Evolutionary conservation across 2,888 invertebrate species (phyloP).

Genomic region (Chironomus tentans): DNA sequence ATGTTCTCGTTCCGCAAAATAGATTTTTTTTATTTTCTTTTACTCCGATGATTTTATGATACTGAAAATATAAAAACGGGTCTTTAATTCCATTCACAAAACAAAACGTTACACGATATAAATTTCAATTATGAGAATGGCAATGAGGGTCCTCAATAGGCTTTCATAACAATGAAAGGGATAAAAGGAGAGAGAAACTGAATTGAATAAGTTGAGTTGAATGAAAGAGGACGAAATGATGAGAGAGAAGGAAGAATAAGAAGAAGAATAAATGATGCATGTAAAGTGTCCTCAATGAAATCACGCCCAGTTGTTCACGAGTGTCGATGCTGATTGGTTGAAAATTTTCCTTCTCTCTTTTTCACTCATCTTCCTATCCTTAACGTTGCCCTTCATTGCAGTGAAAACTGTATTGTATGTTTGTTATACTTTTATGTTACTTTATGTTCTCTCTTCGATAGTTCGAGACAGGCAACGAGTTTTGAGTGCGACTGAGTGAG

Average conservation of each 20-base stretch:
- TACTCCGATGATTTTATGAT: background rate
- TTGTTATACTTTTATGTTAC: too few species aligned
- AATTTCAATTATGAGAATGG: conserved; percentile 24
- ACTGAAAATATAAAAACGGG: background rate
- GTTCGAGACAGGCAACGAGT: background rate
- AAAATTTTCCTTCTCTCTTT: background rate
- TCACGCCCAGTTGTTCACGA: conserved; percentile 14
- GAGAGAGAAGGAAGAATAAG: background rate
- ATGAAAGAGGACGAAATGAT: background rate
- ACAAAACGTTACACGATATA: background rate
- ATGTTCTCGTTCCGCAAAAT: too few species aligned
- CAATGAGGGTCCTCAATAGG: conserved; percentile 8
- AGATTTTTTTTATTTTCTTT: background rate
- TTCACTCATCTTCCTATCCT: background rate
- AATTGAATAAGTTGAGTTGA: background rate
- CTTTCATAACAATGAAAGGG: background rate
- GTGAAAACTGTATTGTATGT: background rate
- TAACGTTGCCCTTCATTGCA: background rate
- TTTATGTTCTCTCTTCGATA: background rate
- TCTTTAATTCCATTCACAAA: conserved; percentile 1
- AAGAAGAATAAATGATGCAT: conserved; percentile 3
- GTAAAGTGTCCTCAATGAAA: conserved; percentile 4
- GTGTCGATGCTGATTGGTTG: background rate
- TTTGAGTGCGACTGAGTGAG: background rate
- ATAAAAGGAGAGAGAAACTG: too few species aligned